phyloP scores from a whole-genome alignment of 2,113 vertebrate species.

The Macrotus californicus region DNA sequence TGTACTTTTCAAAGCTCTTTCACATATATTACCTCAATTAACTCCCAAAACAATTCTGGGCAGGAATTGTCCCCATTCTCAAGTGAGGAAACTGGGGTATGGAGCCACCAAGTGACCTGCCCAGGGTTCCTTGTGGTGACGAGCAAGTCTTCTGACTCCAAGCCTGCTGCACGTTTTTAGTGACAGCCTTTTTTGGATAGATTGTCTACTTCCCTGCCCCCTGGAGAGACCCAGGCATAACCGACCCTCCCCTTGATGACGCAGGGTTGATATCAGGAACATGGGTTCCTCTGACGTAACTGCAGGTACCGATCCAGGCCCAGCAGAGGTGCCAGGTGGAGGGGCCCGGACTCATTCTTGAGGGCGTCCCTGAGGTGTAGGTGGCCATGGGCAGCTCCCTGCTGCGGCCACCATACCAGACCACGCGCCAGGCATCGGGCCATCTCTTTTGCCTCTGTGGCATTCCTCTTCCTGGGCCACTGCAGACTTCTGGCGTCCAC shows the following conservation, averaged over 20 bases:
- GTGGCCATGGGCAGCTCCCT: not conserved
- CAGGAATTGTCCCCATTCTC: conserved; percentile 26
- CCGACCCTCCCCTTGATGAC: not conserved
- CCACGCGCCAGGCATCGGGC: fast-evolving
- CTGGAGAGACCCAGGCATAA: not conserved
- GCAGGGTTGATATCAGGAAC: not conserved
- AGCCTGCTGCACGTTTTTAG: not conserved
- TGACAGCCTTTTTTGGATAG: not conserved
- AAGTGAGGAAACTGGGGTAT: not conserved
- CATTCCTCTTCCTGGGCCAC: not conserved
- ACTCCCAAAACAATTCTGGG: conserved; percentile 33
- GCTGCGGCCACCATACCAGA: fast-evolving
- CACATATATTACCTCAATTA: conserved; percentile 17
- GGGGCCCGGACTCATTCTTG: no score
- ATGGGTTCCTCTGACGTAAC: not conserved
- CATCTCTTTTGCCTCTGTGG: not conserved
- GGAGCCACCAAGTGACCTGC: not conserved
- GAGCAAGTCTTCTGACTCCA: not conserved
- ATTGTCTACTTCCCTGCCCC: not conserved
- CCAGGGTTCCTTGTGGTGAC: not conserved
- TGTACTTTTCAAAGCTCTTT: conserved; percentile 45
- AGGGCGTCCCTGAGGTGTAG: not conserved
- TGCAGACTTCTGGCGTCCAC: not conserved
- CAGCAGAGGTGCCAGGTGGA: not conserved
- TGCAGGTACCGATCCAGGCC: not conserved